These are phyloP conservation scores for Molothrus aeneus DNA, from an alignment of 2,797 vertebrate genomes.

Conservation along the genomic window DNA sequence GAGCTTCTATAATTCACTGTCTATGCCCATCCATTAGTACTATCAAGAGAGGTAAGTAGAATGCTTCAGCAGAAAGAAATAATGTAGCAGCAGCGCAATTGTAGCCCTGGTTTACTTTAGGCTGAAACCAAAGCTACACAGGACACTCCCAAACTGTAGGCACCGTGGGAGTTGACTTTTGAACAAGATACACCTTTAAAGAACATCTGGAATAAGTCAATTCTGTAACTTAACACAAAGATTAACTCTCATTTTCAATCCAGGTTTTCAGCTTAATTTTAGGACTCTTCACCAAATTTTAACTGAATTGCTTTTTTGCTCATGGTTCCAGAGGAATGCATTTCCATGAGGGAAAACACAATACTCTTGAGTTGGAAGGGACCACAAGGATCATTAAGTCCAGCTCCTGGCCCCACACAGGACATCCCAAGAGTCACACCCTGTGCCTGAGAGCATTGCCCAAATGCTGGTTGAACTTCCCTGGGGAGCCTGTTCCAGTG, in stretches of 20 bases:
- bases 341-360: background rate
- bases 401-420: background rate
- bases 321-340: background rate
- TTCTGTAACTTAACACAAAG: background rate
- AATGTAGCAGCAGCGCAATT: background rate
- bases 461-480: fast-evolving
- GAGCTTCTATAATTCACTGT: background rate
- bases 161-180: background rate
- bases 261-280: background rate
- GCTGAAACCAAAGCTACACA: background rate
- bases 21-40: background rate
- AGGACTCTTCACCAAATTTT: background rate
- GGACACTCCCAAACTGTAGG: fast-evolving
- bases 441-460: background rate
- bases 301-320: background rate
- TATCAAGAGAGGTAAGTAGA: background rate
- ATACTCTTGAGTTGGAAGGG: background rate
- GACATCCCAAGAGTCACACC: background rate
- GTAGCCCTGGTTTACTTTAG: background rate
- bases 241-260: background rate
- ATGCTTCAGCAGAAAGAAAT: background rate
- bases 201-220: background rate
- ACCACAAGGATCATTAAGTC: fast-evolving
- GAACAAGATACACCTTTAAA: background rate
- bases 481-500: background rate